phyloP scores from a whole-genome alignment of 2,888 invertebrate genomes.

The Synanthedon vespiformis region DNA sequence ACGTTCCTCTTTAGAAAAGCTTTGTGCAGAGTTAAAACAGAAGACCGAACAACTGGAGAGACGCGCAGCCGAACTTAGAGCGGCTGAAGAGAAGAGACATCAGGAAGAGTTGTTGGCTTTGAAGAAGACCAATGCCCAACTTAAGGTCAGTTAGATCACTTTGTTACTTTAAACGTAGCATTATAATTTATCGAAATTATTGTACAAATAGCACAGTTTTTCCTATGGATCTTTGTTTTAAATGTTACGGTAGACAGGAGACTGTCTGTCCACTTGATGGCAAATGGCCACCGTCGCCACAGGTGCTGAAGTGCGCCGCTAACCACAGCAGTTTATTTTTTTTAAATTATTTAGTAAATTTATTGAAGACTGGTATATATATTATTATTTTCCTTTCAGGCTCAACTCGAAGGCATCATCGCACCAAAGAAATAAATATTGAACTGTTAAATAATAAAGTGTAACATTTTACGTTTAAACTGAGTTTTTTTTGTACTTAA shows the following conservation, averaged over 20 bases:
- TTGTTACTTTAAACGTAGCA: not conserved
- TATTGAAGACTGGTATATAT: too few relatives aligned
- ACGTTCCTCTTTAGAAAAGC: constrained; percentile 74
- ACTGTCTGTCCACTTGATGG: too few relatives aligned
- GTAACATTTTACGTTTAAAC: not conserved
- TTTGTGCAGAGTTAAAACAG: constrained; percentile 68
- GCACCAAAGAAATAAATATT: constrained; percentile 86
- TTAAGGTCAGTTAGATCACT: constrained; percentile 78
- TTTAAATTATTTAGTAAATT: too few relatives aligned
- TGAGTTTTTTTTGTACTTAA: not conserved
- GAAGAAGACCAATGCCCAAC: constrained; percentile 93
- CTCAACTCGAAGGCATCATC: constrained; percentile 94
- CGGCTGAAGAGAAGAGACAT: constrained; percentile 92
- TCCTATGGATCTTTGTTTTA: too few relatives aligned
- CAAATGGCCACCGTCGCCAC: too few relatives aligned
- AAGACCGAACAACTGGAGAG: constrained; percentile 85
- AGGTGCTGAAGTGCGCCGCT: too few relatives aligned
- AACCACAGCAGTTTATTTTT: too few relatives aligned
- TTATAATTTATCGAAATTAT: too few relatives aligned
- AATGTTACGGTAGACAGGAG: too few relatives aligned
- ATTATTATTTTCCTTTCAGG: constrained; percentile 59
- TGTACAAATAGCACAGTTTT: too few relatives aligned
- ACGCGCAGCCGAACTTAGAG: constrained; percentile 82
- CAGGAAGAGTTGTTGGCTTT: constrained; percentile 91
- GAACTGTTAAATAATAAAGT: constrained; percentile 13